Conservation (phyloP, 2,113 vertebrate species). For the Nibea coibor region DNA sequence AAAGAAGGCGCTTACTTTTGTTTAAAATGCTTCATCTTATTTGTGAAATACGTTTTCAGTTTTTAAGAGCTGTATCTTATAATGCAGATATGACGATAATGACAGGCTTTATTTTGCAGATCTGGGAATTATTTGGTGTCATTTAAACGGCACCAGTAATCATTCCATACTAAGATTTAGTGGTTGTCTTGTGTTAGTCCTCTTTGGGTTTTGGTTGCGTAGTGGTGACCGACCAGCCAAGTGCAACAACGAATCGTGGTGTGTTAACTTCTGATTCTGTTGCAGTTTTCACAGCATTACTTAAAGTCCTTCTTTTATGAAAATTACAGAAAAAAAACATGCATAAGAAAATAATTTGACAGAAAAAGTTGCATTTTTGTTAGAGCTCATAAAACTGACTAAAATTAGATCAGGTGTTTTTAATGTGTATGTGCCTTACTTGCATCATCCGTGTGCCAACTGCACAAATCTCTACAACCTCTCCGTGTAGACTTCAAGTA, state of each 20-base stretch:
- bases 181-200: neutral
- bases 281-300: neutral
- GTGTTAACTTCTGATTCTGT: neutral
- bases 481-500: accelerated
- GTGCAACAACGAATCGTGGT: neutral
- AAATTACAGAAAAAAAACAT: neutral
- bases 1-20: neutral
- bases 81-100: neutral
- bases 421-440: neutral
- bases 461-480: no score
- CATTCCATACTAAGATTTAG: neutral
- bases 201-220: no score
- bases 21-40: neutral
- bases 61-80: neutral
- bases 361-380: neutral
- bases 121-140: neutral
- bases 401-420: neutral
- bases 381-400: neutral
- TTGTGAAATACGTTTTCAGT: neutral
- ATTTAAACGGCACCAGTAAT: neutral
- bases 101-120: neutral
- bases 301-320: neutral
- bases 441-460: neutral
- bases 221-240: neutral
- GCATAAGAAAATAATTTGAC: neutral